Evolutionary conservation across 2,113 vertebrate genomes (phyloP).

Genomic region (Connochaetes taurinus): DNA sequence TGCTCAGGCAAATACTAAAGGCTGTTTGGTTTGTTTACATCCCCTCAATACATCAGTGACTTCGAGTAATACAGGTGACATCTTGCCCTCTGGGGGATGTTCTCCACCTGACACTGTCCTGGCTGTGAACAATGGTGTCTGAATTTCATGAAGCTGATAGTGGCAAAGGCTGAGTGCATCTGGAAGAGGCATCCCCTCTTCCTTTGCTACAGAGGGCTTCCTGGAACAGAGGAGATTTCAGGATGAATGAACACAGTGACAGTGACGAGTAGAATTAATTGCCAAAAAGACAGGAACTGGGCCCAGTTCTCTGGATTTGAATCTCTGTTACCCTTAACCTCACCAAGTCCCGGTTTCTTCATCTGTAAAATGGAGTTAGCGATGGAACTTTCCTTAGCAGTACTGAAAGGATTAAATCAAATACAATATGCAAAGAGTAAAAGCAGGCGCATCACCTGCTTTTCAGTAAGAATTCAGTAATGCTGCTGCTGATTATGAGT

Average conservation of each 20-base stretch:
- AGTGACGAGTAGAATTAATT: not conserved
- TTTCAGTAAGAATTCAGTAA: not conserved
- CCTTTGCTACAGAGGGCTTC: not conserved
- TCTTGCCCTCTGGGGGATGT: not conserved
- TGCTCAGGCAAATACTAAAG: not conserved
- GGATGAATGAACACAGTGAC: not conserved
- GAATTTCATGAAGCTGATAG: not conserved
- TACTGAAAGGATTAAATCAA: not conserved
- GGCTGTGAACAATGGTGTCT: not conserved
- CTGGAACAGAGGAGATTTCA: not conserved
- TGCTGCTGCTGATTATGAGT: not conserved
- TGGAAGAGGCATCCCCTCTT: not conserved
- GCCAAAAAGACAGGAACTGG: not conserved
- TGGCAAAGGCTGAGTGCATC: not conserved
- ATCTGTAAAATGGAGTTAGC: not conserved
- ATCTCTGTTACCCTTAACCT: not conserved
- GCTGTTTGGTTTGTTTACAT: not conserved
- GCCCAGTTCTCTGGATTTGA: not conserved
- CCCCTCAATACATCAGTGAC: not conserved
- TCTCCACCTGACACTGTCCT: not conserved
- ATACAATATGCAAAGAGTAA: not conserved
- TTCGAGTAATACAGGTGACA: rapidly evolving
- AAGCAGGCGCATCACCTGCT: no score
- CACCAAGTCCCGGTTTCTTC: not conserved
- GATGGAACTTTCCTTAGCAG: not conserved